Base-by-base conservation (phyloP, 2,888 invertebrate genomes). In the Drosophila cognata region DNA sequence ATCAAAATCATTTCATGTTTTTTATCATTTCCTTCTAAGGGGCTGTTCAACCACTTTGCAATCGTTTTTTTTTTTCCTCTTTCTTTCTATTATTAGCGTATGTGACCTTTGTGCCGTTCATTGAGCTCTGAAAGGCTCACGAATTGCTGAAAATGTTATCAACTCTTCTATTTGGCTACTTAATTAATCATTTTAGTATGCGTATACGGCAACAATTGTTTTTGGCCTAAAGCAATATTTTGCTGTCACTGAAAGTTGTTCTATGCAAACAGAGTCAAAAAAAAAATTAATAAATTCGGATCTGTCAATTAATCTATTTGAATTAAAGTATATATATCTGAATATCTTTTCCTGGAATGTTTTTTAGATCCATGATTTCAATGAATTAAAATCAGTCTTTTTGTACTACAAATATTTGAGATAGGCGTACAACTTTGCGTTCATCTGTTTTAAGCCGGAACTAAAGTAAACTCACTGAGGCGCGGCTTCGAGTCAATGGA, bases 81-180 rank as follows among this genome's bases (percentile, higher is more conserved):
- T n/a, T 28, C n/a, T 28, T 25, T 0, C 4, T 33, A 21, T 16
- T 10, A 38, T n/a, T 18, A n/a, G 18, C 8, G 10, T 28, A 43
- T 28, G 28, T 73, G 58, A 65, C 58, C 74, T 65, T 75, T 68
- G 65, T 11, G 35, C 31, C 59, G 79, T 60, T 53, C 64, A 18
- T 79, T 79, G 71, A 74, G 74, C 71, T 67, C 43, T 29, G 3
- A 52, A 50, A 63, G 74, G 69, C 59, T 59, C 43, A 33, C 31
- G 35, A 31, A 48, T 43, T 41, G 66, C 41, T n/a, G 3, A 60
- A 38, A 21, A 31, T 61, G 43, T 46, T 28, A 31, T 38, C 31
- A 58, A 64, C 31, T 69, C 78, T 46, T 46, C 5, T 1, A 21
- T 56, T 73, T 50, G 35, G 35, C 35, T 33, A 57, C 16, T 51